Evolutionary conservation across 1,140 invertebrate species (phyloP), one percentile per base, ranked within the genome.

Genomic region (Trigoniulus corallinus): DNA sequence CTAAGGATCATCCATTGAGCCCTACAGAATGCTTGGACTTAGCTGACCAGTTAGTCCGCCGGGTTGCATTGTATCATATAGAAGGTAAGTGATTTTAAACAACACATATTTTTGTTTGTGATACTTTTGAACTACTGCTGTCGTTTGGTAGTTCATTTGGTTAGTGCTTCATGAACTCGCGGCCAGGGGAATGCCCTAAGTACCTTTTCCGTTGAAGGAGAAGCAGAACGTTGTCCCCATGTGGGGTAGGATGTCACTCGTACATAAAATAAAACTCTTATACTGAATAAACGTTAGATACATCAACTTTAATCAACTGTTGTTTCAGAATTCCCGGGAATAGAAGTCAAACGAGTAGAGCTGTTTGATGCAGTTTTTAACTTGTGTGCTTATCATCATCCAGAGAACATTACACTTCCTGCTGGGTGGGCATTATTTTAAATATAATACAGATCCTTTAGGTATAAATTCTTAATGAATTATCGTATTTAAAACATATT

Each of bases 351-450:
- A 58, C 84, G 88, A 63, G 65, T 82, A 13, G 84, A 94, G 56
- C 74, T 96, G 3, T 79, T 94, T 13, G 86, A 94, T 59, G 76
- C 88, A 43, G 75, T 96, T 56, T 88, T 96, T 58, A 85, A 88
- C 61, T 72, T 93, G 51, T 84, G 83, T 59, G 79, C 84, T 52
- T 97, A 96, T 70, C 82, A 84, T 59, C 84, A 92, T 64, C 91
- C 89, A 0, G 88, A 92, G 59, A 92, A 92, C 59, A 93, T 94
- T 53, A 77, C 77, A 20, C 71, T 96, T 47, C 91, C 92, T 1
- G 61, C 74, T 2, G 85, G 65, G 60, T 68, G 23, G 12, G 15
- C n/a, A 23, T 10, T 12, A 45, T 12, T 23, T 12, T 39, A 39
- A 39, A 13, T 39, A 18, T 18, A 39, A 12, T 18, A 18, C 43